Evolutionary conservation across 2,797 vertebrate species (phyloP).

Genomic region (Eupleurogrammus muticus): DNA sequence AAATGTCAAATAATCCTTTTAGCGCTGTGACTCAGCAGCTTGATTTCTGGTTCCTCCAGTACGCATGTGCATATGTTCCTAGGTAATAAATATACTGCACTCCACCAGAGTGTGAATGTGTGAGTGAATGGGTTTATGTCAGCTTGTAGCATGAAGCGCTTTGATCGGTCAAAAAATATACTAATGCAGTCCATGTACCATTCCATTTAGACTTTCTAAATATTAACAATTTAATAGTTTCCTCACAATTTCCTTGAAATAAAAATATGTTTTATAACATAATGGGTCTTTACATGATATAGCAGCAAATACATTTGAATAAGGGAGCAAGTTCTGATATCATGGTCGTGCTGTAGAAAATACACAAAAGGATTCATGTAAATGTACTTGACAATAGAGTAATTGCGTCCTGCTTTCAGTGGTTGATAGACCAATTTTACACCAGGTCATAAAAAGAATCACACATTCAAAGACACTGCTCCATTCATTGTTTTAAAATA

Average conservation of each 20-base stretch:
- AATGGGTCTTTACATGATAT: not conserved
- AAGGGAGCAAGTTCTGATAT: not conserved
- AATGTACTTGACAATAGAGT: not conserved
- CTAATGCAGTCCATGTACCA: no score
- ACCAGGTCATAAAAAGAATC: no score
- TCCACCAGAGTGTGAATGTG: no score
- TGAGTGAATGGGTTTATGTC: no score
- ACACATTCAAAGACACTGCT: not conserved
- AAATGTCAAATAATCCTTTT: not conserved
- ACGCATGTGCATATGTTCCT: no score
- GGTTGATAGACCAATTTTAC: not conserved
- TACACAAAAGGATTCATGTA: constrained; percentile 2
- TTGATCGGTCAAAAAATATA: no score
- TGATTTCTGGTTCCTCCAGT: no score
- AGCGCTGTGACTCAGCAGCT: no score
- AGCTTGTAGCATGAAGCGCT: no score
- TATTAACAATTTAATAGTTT: not conserved
- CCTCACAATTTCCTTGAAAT: not conserved
- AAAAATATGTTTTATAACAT: not conserved
- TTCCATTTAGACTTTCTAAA: not conserved
- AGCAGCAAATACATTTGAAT: not conserved
- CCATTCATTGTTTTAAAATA: not conserved
- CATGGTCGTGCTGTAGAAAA: not conserved
- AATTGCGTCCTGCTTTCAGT: not conserved
- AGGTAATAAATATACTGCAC: no score